These are phyloP conservation scores for Thalpophila matura DNA, from an alignment of 2,888 invertebrate genomes.

Conservation along the genomic window DNA sequence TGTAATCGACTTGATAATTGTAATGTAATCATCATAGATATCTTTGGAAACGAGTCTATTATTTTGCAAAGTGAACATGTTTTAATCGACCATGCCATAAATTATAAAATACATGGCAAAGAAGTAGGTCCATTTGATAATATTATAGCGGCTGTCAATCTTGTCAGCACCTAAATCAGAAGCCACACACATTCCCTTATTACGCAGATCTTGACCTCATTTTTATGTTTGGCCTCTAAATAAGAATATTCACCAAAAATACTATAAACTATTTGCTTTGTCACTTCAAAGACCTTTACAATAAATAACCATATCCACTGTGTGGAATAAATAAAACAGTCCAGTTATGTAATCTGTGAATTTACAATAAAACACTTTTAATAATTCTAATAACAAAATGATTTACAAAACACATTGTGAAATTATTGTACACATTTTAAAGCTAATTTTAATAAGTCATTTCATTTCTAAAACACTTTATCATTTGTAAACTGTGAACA, in stretches of 20 bases:
- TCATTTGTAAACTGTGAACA: constrained; percentile 9
- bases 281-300: constrained; percentile 38
- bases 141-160: constrained; percentile 42
- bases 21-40: neutral
- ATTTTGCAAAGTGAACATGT: neutral
- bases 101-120: too few relatives aligned
- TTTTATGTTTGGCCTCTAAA: constrained; percentile 63
- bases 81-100: too few relatives aligned
- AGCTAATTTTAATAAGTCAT: constrained; percentile 18
- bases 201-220: constrained; percentile 67
- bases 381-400: constrained; percentile 18
- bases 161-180: constrained; percentile 44
- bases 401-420: constrained; percentile 6
- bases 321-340: constrained; percentile 23
- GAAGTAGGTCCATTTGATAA: neutral
- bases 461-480: constrained; percentile 11
- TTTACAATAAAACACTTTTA: constrained; percentile 34
- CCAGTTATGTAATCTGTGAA: constrained; percentile 38
- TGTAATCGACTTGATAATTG: constrained; percentile 4
- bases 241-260: constrained; percentile 65
- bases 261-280: constrained; percentile 53
- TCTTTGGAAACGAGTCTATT: neutral
- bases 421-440: constrained; percentile 20
- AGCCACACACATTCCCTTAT: constrained; percentile 57
- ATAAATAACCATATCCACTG: constrained; percentile 40